phyloP scores from a whole-genome alignment of 37 sponge, comb jelly and placozoan species.

The Oscarella lobularis region DNA sequence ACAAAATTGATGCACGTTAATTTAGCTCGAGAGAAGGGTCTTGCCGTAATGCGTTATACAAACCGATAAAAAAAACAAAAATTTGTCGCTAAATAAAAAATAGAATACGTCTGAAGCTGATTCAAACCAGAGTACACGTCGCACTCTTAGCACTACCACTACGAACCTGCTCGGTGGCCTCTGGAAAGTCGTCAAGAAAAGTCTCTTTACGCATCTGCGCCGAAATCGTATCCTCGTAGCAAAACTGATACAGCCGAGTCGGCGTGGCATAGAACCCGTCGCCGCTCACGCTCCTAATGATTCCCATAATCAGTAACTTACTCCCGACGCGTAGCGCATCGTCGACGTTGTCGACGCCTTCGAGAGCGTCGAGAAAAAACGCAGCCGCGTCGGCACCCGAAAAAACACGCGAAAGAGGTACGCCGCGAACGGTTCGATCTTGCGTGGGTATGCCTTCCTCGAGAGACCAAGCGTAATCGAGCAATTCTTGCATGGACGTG shows the following conservation, averaged over 20 bases:
- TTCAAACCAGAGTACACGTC: too few relatives aligned
- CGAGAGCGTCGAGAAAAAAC: neutral
- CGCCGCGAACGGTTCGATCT: conserved; percentile 1
- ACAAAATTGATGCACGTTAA: too few relatives aligned
- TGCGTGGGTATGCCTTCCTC: neutral
- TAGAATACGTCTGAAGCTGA: too few relatives aligned
- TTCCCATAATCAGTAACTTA: neutral
- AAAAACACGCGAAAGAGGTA: too few relatives aligned
- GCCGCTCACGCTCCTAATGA: neutral
- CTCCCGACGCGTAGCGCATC: neutral
- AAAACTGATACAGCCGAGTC: neutral
- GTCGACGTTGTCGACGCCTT: neutral
- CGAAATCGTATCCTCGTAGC: conserved; percentile 1
- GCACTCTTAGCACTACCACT: too few relatives aligned
- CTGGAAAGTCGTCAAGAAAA: too few relatives aligned
- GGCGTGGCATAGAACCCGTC: neutral
- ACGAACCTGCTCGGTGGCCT: too few relatives aligned
- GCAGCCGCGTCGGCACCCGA: neutral
- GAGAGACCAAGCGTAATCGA: neutral
- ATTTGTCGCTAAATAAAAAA: too few relatives aligned
- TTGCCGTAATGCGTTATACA: too few relatives aligned
- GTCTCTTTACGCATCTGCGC: too few relatives aligned
- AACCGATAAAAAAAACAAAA: too few relatives aligned
- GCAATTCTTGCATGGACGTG: neutral
- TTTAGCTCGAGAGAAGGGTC: too few relatives aligned